phyloP scores from a whole-genome alignment of 2,888 invertebrate genomes.

The Megamerina dolium region DNA sequence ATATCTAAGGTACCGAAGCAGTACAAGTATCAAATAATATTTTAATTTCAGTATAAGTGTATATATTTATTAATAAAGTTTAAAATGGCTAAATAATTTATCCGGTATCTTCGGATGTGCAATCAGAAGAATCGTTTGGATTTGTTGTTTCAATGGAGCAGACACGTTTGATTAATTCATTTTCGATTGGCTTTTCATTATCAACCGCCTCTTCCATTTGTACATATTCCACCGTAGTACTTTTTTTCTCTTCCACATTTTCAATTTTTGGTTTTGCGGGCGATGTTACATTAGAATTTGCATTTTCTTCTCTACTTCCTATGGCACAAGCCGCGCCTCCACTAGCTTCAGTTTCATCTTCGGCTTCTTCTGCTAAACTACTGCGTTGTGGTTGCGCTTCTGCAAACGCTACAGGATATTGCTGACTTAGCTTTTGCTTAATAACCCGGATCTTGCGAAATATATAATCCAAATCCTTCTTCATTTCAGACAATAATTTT shows the following conservation, averaged over 20 bases:
- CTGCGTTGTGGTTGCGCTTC: constrained; percentile 52
- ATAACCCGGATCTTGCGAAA: constrained; percentile 85
- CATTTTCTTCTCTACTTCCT: constrained; percentile 26
- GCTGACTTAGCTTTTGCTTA: constrained; percentile 70
- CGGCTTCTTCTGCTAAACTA: constrained; percentile 51
- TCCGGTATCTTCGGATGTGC: constrained; percentile 56
- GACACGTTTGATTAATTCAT: constrained; percentile 44
- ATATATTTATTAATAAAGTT: neutral
- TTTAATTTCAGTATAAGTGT: constrained; percentile 50
- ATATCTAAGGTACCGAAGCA: constrained; percentile 90
- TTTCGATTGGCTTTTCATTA: constrained; percentile 46
- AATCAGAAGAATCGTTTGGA: constrained; percentile 61
- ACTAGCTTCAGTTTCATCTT: constrained; percentile 47
- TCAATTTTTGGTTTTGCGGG: constrained; percentile 4
- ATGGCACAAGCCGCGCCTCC: constrained; percentile 17
- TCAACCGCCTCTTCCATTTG: constrained; percentile 49
- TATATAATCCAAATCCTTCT: constrained; percentile 89
- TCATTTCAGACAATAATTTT: constrained; percentile 79
- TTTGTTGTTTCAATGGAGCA: constrained; percentile 62
- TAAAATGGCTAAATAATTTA: constrained; percentile 20
- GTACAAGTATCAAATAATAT: constrained; percentile 87
- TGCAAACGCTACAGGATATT: constrained; percentile 64
- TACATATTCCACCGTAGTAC: constrained; percentile 46
- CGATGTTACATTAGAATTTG: constrained; percentile 44
- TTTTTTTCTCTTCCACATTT: constrained; percentile 18